Evolutionary conservation across 1,140 invertebrate genomes (phyloP).

Genomic region (Centruroides sculpturatus): DNA sequence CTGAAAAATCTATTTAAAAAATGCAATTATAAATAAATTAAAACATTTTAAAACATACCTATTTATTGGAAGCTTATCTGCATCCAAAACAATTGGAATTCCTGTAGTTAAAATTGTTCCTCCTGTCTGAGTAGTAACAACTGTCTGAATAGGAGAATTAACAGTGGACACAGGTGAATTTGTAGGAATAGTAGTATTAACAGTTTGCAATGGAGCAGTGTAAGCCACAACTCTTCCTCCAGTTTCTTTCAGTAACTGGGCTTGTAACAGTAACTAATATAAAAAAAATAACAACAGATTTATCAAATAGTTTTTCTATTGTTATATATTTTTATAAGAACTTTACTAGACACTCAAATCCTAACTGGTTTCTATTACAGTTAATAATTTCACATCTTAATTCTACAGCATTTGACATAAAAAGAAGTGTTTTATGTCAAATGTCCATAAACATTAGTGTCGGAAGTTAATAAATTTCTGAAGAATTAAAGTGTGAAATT

Average conservation of each 20-base stretch:
- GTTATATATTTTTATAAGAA: neutral
- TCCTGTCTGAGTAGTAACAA: constrained; percentile 3
- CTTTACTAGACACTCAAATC: neutral
- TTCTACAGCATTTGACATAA: too few relatives aligned
- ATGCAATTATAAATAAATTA: neutral
- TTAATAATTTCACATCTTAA: too few relatives aligned
- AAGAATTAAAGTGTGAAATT: too few relatives aligned
- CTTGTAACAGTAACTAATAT: constrained; percentile 11
- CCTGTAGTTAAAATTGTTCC: constrained; percentile 12
- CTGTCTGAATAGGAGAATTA: constrained; percentile 5
- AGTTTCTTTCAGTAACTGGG: constrained; percentile 8
- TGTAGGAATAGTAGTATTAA: constrained; percentile 1
- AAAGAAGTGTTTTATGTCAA: too few relatives aligned
- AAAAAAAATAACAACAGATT: neutral
- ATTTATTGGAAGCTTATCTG: constrained; percentile 12
- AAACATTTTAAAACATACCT: constrained; percentile 3
- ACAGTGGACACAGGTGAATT: constrained; percentile 1
- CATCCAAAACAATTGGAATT: constrained; percentile 12
- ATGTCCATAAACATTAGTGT: too few relatives aligned
- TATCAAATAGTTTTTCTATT: neutral
- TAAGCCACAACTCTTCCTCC: constrained; percentile 10
- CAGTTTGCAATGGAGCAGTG: constrained; percentile 4
- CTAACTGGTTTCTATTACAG: neutral
- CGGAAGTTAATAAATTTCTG: too few relatives aligned
- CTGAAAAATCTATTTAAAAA: neutral